Base-by-base conservation (phyloP, 2,797 vertebrate species). In the Poecile montanus region DNA sequence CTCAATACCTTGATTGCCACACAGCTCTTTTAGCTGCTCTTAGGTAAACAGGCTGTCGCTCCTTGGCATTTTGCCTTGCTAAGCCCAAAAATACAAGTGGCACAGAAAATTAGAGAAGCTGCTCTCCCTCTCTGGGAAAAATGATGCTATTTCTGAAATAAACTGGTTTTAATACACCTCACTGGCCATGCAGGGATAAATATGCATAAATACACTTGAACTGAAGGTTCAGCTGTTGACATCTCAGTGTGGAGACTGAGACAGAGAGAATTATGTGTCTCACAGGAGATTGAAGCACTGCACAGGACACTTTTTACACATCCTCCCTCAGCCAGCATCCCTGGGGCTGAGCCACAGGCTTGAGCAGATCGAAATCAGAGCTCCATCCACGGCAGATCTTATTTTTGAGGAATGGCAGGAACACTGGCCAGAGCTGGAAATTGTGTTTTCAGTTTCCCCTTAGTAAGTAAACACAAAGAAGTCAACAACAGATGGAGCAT, bases 1-100 rank as follows among this genome's bases (percentile, higher is more conserved):
- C 94, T 95, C 91, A 53, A 87, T 95, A 94, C 94, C 94, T 97
- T 97, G 95, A 96, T 96, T 95, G 94, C 93, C 83, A 82, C 91
- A 75, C 60, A 81, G 93, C 92, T 94, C 94, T 95, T 97, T 96
- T 96, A 95, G 94, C 96, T 89, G 91, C 91, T 96, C 79, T 38
- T 87, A 95, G 95, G 94, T 97, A 97, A 97, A 97, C 94, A 95
- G 10, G 61, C 88, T 90, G 94, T 80, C 16, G 1, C 85, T 95
- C 80, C 89, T 78, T 94, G 91, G 96, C 96, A 74, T 87, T 95
- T 87, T 95, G 94, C 95, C 95, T 96, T 0, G 0, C 85, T 72
- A 75, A 94, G 80, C 89, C 90, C 94, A 66, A 96, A 96, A 96
- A 91, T 95, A 96, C 83, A 86, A 96, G 89, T 95, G 88, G 82